phyloP scores from a whole-genome alignment of 2,797 vertebrate species.

The Leptoclinus maculatus region DNA sequence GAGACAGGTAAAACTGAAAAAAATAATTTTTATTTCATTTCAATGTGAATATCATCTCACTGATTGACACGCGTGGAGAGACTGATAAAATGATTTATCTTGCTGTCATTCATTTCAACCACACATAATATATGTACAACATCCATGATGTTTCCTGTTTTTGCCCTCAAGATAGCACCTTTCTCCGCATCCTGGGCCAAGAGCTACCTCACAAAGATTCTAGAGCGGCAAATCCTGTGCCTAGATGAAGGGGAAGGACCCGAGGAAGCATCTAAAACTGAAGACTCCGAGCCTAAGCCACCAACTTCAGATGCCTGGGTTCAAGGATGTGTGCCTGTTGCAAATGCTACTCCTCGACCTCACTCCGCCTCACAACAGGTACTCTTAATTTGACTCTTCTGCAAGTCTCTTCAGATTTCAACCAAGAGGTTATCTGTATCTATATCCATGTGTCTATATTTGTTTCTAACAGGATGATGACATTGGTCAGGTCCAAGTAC shows the following conservation, averaged over 20 bases:
- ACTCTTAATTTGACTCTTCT: neutral
- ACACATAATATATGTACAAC: neutral
- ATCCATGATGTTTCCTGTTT: constrained; percentile 18
- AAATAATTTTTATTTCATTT: neutral
- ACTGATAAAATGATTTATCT: neutral
- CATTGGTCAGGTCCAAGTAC: neutral
- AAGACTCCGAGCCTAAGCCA: constrained; percentile 83
- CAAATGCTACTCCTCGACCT: neutral
- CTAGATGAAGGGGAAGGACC: constrained; percentile 82
- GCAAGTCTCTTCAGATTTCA: constrained; percentile 9
- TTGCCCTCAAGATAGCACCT: constrained; percentile 76
- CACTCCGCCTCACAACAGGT: constrained; percentile 54
- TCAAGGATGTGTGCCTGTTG: constrained; percentile 78
- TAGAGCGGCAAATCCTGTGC: constrained; percentile 79
- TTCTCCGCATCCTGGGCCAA: constrained; percentile 80
- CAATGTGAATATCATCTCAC: neutral
- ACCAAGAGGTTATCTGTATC: neutral
- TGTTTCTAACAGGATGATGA: constrained; percentile 10
- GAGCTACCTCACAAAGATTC: constrained; percentile 77
- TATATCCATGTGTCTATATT: constrained; percentile 10
- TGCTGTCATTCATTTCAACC: neutral
- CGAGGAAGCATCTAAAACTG: constrained; percentile 68
- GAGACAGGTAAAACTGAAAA: constrained; percentile 82
- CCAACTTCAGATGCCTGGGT: constrained; percentile 81
- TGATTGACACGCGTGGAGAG: neutral